phyloP scores from a whole-genome alignment of 2,888 invertebrate species.

The Loripinus fragilis region DNA sequence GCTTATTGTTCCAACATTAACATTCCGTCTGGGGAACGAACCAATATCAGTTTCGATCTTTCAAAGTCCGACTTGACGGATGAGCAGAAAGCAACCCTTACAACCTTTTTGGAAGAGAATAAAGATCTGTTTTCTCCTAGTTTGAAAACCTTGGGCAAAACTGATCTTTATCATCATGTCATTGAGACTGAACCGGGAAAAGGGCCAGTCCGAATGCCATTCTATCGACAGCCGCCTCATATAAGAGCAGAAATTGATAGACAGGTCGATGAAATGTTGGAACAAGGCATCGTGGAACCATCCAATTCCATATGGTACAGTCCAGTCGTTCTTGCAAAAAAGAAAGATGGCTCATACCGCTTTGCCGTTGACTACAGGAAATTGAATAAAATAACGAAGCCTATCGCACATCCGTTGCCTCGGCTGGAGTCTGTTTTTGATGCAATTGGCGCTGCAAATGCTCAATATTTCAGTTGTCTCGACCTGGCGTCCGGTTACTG shows the following conservation, averaged over 20 bases:
- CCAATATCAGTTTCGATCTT: neutral
- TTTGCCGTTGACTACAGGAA: conserved; percentile 39
- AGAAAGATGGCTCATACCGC: conserved; percentile 22
- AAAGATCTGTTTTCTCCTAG: neutral
- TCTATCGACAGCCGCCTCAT: neutral
- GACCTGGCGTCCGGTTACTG: conserved; percentile 52
- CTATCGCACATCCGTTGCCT: conserved; percentile 22
- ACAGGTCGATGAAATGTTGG: conserved; percentile 28
- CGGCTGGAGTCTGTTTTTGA: conserved; percentile 34
- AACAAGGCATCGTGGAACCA: conserved; percentile 32
- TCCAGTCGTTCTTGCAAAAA: conserved; percentile 27
- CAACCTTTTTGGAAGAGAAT: neutral
- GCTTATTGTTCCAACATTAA: conserved; percentile 10
- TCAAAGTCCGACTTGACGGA: neutral
- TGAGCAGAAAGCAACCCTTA: neutral
- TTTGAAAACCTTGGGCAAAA: neutral
- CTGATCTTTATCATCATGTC: neutral
- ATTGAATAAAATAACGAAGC: conserved; percentile 30
- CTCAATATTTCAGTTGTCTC: conserved; percentile 43
- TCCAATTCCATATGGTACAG: conserved; percentile 39
- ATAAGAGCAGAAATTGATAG: neutral
- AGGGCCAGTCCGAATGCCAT: neutral
- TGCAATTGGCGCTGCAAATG: conserved; percentile 17
- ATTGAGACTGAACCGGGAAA: neutral
- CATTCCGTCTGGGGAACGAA: neutral